Conservation (phyloP, 2,113 vertebrate genomes). For the Oryzias curvinotus region DNA sequence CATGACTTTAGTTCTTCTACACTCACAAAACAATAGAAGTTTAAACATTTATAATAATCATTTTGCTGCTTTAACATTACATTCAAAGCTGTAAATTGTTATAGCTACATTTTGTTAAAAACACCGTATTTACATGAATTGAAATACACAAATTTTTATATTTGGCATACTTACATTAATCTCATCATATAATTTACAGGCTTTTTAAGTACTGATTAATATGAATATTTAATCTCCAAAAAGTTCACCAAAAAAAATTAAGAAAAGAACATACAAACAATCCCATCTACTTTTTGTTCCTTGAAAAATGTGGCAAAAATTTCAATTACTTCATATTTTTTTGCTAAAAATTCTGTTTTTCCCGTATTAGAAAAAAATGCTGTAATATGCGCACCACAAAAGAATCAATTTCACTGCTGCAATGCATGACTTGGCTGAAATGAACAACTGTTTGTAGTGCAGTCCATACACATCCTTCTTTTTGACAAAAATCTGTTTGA, state of each 20-base stretch:
- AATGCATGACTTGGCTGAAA: constrained; percentile 36
- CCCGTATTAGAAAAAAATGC: constrained; percentile 53
- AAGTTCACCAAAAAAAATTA: constrained; percentile 68
- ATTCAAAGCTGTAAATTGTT: constrained; percentile 99
- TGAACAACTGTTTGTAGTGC: constrained; percentile 27
- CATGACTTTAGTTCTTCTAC: constrained; percentile 86
- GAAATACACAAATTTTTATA: constrained; percentile 94
- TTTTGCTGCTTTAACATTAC: constrained; percentile 97
- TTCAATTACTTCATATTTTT: constrained; percentile 66
- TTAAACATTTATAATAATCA: constrained; percentile 96
- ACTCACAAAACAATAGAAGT: constrained; percentile 98
- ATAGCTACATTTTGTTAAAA: constrained; percentile 99
- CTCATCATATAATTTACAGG: constrained; percentile 91
- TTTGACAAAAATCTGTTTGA: constrained; percentile 62
- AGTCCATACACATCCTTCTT: constrained; percentile 43
- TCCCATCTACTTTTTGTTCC: constrained; percentile 48
- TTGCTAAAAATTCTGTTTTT: constrained; percentile 19
- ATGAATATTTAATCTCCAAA: constrained; percentile 71
- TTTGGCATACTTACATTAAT: constrained; percentile 99
- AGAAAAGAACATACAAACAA: constrained; percentile 75
- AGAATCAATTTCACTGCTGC: constrained; percentile 39
- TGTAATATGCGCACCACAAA: constrained; percentile 43
- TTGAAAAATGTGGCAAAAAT: constrained; percentile 44
- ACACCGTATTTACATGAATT: constrained; percentile 98
- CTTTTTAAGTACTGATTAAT: constrained; percentile 89